These are phyloP conservation scores for Axea sp. DNA, from an alignment of 2,888 invertebrate genomes.

Conservation along the genomic window DNA sequence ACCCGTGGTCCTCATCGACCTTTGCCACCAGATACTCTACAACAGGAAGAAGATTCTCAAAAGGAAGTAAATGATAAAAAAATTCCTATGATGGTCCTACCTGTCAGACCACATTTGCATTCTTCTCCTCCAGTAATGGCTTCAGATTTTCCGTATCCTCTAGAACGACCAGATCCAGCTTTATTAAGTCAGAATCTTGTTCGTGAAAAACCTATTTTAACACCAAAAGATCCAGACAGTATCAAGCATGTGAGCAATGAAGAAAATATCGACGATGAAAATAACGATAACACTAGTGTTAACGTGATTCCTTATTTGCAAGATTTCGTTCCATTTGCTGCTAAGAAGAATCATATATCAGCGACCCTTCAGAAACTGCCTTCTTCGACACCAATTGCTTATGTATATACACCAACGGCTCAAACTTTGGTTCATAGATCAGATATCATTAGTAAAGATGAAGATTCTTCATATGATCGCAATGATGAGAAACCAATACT, in stretches of 20 bases:
- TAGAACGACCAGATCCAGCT: slow-evolving; percentile 82
- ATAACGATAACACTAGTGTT: slow-evolving; percentile 72
- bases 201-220: slow-evolving; percentile 78
- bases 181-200: slow-evolving; percentile 68
- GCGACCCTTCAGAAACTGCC: slow-evolving; percentile 75
- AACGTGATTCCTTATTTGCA: slow-evolving; percentile 80
- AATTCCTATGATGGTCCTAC: slow-evolving; percentile 64
- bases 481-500: slow-evolving; percentile 71
- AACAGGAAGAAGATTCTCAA: slow-evolving; percentile 67
- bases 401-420: slow-evolving; percentile 84
- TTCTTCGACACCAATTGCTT: slow-evolving; percentile 83
- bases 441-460: slow-evolving; percentile 60
- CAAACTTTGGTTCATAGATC: slow-evolving; percentile 71
- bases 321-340: slow-evolving; percentile 78
- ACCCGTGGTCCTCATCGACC: slow-evolving; percentile 81
- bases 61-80: slow-evolving; percentile 58
- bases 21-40: slow-evolving; percentile 77
- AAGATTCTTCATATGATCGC: slow-evolving; percentile 48
- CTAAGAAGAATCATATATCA: slow-evolving; percentile 73
- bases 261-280: slow-evolving; percentile 56
- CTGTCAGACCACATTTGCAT: slow-evolving; percentile 80
- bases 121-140: slow-evolving; percentile 73
- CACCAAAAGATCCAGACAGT: slow-evolving; percentile 73
- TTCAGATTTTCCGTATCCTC: slow-evolving; percentile 84
- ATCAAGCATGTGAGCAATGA: slow-evolving; percentile 55